A percentile compares a stretch with the other conserved stretches of the same genome.
Evolutionary conservation across 2,797 vertebrate genomes (phyloP).

Genomic region (Nannoperca obscura): DNA sequence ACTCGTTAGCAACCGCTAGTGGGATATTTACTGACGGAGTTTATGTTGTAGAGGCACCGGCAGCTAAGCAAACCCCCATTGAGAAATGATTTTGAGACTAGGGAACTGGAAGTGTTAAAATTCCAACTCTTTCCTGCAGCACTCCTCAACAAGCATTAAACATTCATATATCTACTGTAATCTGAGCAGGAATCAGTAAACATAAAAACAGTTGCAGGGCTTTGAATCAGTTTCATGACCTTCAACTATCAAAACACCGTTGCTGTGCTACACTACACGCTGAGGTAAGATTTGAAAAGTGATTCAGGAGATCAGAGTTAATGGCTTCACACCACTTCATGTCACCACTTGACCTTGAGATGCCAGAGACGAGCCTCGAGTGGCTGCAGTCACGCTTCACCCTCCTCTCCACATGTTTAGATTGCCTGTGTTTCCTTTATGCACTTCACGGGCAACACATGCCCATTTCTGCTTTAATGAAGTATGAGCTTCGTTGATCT

Average conservation of each 20-base stretch:
- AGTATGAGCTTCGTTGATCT: not conserved
- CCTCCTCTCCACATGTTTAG: constrained; percentile 17
- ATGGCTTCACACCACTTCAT: constrained; percentile 28
- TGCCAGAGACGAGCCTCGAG: not conserved
- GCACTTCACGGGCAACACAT: not conserved
- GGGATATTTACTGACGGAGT: no score
- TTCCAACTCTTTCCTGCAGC: no score
- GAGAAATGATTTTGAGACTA: no score
- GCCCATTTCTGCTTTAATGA: not conserved
- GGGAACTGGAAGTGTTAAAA: no score
- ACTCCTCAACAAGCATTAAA: no score
- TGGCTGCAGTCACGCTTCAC: not conserved
- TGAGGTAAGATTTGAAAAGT: constrained; percentile 24
- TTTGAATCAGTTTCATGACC: constrained; percentile 26
- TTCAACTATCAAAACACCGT: constrained; percentile 21
- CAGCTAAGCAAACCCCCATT: no score
- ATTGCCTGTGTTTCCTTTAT: not conserved
- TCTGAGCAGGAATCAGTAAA: not conserved
- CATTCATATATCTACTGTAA: not conserved
- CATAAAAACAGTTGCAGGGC: constrained; percentile 1
- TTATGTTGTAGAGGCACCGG: no score
- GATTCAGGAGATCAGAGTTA: constrained; percentile 37
- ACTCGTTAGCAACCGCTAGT: no score
- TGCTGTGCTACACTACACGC: not conserved
- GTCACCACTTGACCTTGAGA: constrained; percentile 38